Base-by-base conservation (phyloP, 2,888 invertebrate genomes). In the Caenorhabditis plicata region DNA sequence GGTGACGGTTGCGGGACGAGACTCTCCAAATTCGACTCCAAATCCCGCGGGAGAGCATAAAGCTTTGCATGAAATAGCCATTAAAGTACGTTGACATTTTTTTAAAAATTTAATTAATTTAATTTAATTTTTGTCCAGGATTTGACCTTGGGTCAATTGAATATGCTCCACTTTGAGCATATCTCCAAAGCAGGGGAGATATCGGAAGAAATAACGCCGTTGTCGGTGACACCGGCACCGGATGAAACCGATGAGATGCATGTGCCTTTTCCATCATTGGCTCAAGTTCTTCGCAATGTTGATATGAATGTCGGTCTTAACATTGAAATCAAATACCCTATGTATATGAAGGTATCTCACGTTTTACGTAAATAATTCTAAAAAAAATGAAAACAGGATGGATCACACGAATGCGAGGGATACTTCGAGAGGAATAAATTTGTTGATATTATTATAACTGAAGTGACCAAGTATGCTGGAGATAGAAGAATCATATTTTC, bases 271-370 rank as follows among this genome's bases (percentile, higher is more conserved):
- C 96, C 96, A 0, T 90, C 91, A 2, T 84, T 98, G 52, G 87
- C 90, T 76, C 87, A 89, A 61, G 88, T 88, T 13, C 84, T 98
- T 20, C 87, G 90, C 72, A 86, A 86, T 19, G 86, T 98, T 32
- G 90, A 92, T 80, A 85, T 86, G 5, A 88, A 90, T 81, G 89
- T 92, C 36, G 96, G 96, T 0, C 94, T 95, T 81, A 96, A 96
- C 83, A 88, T 98, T 57, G 98, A 98, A 85, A 87, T 98, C 44
- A 98, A 98, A 82, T 96, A 93, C 90, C 92, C 92, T 0, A 91
- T 93, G 88, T 88, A 53, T 72, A 73, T 74, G 68, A 68, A 66
- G 69, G 74, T 69, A 35, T 17, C 9, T 25, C n/a, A 17, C 25
- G 1, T 33, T 36, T 4, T 31, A 4, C 8, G 7, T 42, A 20